These are phyloP conservation scores for Cataglyphis albicans DNA, from an alignment of 2,888 invertebrate species.

Conservation along the genomic window DNA sequence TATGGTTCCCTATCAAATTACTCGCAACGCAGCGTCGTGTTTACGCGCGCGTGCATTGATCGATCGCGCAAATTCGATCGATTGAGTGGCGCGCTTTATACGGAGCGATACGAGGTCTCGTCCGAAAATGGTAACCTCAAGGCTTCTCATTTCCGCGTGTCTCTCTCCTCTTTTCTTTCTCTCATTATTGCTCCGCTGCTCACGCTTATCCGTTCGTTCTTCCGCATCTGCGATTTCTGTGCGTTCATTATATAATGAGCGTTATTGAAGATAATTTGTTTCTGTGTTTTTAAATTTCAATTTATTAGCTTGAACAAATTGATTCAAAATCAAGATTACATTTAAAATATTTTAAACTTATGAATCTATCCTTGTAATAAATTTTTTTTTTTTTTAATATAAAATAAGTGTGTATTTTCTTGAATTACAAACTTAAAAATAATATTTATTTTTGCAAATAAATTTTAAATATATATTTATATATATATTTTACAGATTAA, in stretches of 20 bases:
- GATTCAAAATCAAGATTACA: neutral
- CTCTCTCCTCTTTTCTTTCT: constrained; percentile 63
- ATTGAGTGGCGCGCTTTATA: constrained; percentile 68
- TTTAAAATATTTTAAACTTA: neutral
- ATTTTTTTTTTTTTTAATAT: neutral
- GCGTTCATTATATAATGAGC: constrained; percentile 62
- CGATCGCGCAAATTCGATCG: constrained; percentile 60
- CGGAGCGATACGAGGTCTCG: constrained; percentile 75
- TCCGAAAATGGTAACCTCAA: constrained; percentile 79
- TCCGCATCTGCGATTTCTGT: constrained; percentile 62
- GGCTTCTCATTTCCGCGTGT: constrained; percentile 79
- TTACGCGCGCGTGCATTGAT: constrained; percentile 10
- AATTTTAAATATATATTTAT: neutral
- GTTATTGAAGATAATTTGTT: constrained; percentile 56
- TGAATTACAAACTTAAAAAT: neutral
- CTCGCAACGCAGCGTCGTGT: constrained; percentile 37
- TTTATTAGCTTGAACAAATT: constrained; percentile 69
- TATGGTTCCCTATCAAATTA: constrained; percentile 28
- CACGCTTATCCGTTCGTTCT: constrained; percentile 42
- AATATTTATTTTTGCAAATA: neutral
- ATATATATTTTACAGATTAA: neutral
- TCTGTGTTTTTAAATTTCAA: constrained; percentile 77
- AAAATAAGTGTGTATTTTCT: neutral
- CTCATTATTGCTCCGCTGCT: constrained; percentile 54
- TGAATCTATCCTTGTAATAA: neutral